These are phyloP conservation scores for Brachyptera risi DNA, from an alignment of 2,888 invertebrate species.

Conservation along the genomic window DNA sequence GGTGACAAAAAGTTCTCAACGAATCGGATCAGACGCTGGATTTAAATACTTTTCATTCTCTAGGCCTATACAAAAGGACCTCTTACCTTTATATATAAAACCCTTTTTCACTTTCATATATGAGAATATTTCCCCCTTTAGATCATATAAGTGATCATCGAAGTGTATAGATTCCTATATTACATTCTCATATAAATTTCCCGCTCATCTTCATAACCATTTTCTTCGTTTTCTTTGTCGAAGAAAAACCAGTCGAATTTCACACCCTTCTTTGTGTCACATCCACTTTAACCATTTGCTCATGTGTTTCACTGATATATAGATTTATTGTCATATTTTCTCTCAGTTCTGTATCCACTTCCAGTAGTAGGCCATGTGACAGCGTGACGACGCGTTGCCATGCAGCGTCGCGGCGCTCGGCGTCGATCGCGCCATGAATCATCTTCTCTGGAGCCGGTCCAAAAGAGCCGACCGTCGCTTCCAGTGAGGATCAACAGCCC, in stretches of 20 bases:
- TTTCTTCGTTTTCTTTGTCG: too few species aligned
- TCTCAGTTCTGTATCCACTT: background rate
- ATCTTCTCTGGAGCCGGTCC: background rate
- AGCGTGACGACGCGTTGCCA: background rate
- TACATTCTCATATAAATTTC: too few species aligned
- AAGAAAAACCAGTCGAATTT: background rate
- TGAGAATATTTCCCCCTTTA: too few species aligned
- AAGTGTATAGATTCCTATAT: too few species aligned
- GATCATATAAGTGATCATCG: too few species aligned
- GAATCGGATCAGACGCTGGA: too few species aligned
- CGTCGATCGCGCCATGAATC: constrained; percentile 8
- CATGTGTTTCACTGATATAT: background rate
- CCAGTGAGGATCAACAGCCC: background rate
- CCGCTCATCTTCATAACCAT: too few species aligned
- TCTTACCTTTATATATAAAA: too few species aligned
- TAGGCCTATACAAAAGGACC: too few species aligned
- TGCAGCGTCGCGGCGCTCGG: background rate
- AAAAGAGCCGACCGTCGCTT: background rate
- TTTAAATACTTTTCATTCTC: too few species aligned
- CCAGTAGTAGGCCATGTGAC: constrained; percentile 1
- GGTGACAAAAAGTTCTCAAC: too few species aligned
- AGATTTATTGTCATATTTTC: background rate
- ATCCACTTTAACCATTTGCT: background rate
- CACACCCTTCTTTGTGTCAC: background rate
- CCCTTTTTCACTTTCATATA: too few species aligned